Evolutionary conservation across 1,140 invertebrate species (phyloP).

Genomic region (Xylocopa sonorina): DNA sequence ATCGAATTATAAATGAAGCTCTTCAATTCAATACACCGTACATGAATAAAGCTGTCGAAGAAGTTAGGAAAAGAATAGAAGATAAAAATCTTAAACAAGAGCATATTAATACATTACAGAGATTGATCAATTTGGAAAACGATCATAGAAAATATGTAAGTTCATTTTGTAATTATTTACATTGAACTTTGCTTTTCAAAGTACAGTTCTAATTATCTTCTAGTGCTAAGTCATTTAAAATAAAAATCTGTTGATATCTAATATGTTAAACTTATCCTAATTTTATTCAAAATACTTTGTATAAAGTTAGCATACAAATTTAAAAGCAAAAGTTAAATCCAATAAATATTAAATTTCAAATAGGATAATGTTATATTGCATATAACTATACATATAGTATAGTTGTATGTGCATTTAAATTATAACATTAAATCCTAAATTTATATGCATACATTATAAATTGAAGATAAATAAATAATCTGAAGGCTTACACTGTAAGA

Average conservation of each 20-base stretch:
- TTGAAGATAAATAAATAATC: not conserved
- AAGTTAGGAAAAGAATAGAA: conserved; percentile 39
- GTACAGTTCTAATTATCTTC: too few species aligned
- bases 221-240: not conserved
- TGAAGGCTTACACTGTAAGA: not conserved
- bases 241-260: not conserved
- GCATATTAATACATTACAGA: conserved; percentile 37
- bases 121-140: conserved; percentile 44
- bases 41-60: conserved; percentile 43
- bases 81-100: conserved; percentile 18
- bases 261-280: not conserved
- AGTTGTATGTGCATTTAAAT: not conserved
- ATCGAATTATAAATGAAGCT: conserved; percentile 15
- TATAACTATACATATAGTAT: too few species aligned
- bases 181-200: conserved; percentile 14
- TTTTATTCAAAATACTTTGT: not conserved
- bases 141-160: conserved; percentile 18
- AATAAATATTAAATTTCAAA: too few species aligned
- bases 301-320: not conserved
- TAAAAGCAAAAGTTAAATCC: too few species aligned
- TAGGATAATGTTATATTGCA: too few species aligned
- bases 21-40: conserved; percentile 20
- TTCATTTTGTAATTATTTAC: conserved; percentile 41
- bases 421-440: not conserved
- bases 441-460: not conserved